phyloP scores from a whole-genome alignment of 2,797 vertebrate species.

The Sebastes hubbsi region DNA sequence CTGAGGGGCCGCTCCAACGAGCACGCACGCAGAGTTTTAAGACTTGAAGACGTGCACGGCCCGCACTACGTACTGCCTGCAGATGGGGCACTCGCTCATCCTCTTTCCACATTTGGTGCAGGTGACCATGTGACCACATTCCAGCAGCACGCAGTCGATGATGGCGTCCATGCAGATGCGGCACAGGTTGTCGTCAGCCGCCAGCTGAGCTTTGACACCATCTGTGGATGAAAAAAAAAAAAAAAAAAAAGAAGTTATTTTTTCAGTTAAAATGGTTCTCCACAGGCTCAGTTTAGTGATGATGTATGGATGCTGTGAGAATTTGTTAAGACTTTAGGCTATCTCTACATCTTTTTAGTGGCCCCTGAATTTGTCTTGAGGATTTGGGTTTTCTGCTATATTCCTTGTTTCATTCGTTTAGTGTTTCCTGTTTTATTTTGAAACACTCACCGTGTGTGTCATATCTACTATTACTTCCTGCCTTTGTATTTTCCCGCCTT shows the following conservation, averaged over 20 bases:
- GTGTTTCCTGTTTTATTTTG: no score
- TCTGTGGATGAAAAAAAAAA: conserved; percentile 80
- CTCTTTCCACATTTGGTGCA: conserved; percentile 98
- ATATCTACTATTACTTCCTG: no score
- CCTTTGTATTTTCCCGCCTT: no score
- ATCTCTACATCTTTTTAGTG: no score
- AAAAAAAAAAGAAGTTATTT: neutral
- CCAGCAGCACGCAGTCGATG: conserved; percentile 97
- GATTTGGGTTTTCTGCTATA: no score
- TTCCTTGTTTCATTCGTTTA: no score
- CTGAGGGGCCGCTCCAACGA: neutral
- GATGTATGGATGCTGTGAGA: neutral
- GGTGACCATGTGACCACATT: conserved; percentile 99
- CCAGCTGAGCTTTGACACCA: conserved; percentile 87
- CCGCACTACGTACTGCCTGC: conserved; percentile 96
- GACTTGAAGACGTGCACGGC: conserved; percentile 99
- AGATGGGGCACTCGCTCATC: conserved; percentile 99
- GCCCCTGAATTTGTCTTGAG: no score
- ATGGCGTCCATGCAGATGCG: conserved; percentile 98
- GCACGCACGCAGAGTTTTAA: conserved; percentile 66
- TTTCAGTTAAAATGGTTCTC: neutral
- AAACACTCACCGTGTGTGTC: no score
- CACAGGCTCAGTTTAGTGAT: neutral
- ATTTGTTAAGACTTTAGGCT: no score
- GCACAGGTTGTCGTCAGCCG: conserved; percentile 93